Percentiles rank a stretch among this genome's conserved stretches.
Conservation (phyloP, 1,140 invertebrate genomes). For the Drosophila pallidifrons region DNA sequence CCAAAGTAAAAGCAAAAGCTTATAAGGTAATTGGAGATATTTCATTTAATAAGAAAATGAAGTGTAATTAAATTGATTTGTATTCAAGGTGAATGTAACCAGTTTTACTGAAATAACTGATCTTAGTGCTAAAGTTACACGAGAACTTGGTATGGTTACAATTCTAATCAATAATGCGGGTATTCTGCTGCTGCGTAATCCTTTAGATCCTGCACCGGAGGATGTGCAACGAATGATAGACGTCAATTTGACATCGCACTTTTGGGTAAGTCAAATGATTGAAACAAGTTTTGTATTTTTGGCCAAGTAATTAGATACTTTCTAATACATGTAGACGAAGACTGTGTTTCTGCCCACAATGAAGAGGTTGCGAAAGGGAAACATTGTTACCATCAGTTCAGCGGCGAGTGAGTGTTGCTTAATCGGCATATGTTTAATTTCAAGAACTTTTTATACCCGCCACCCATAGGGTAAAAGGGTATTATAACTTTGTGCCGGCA, state of each 20-base stretch:
- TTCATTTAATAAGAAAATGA: not conserved
- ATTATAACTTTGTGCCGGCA: too few species aligned
- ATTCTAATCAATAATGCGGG: conserved; percentile 76
- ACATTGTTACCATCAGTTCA: conserved; percentile 94
- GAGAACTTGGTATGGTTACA: conserved; percentile 62
- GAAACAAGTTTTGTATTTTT: not conserved
- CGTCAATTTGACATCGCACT: conserved; percentile 64
- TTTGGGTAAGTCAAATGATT: conserved; percentile 54
- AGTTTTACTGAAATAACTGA: conserved; percentile 40
- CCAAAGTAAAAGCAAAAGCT: conserved; percentile 47
- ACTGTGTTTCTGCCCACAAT: conserved; percentile 91
- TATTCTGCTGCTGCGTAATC: conserved; percentile 46
- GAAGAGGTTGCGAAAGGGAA: conserved; percentile 92
- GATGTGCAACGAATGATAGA: conserved; percentile 65
- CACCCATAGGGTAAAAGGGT: too few species aligned
- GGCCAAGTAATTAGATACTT: not conserved
- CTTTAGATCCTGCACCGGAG: conserved; percentile 25
- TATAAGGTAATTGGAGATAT: conserved; percentile 47
- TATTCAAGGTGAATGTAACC: conserved; percentile 46
- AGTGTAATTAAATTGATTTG: not conserved
- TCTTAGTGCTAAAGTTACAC: conserved; percentile 34
- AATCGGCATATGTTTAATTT: too few species aligned
- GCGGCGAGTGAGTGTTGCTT: conserved; percentile 87
- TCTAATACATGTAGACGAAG: conserved; percentile 86
- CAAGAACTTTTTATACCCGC: too few species aligned